Percentiles rank a stretch among this genome's conserved stretches.
Conservation (phyloP, 2,797 vertebrate genomes). For the Poecilia wingei region DNA sequence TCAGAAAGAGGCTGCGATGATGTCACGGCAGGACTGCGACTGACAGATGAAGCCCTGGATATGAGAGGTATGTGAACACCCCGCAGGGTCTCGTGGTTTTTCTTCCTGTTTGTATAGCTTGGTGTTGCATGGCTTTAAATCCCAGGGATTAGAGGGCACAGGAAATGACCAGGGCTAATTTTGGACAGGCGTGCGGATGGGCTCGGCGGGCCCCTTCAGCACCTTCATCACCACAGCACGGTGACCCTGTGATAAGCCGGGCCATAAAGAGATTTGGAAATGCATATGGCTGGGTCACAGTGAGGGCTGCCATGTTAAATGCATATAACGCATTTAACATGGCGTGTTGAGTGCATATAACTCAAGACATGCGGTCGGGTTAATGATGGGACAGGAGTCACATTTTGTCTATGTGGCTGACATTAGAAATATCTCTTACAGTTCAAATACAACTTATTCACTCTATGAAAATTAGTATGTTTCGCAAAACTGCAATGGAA, state of each 20-base stretch:
- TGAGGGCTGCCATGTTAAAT: conserved; percentile 8
- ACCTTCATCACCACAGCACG: conserved; percentile 39
- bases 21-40: conserved; percentile 55
- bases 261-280: conserved; percentile 55
- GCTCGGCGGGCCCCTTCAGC: conserved; percentile 55
- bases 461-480: not conserved
- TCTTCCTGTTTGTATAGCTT: conserved; percentile 60
- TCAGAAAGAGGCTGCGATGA: conserved; percentile 42
- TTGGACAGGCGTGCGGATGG: conserved; percentile 63
- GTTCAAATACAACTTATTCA: not conserved
- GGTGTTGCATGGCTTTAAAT: conserved; percentile 60
- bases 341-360: not conserved
- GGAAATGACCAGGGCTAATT: conserved; percentile 71
- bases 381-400: conserved; percentile 22
- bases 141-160: conserved; percentile 69
- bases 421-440: conserved; percentile 16
- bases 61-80: conserved; percentile 42
- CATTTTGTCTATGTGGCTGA: conserved; percentile 28
- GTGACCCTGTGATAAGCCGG: conserved; percentile 39
- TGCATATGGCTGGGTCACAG: conserved; percentile 32
- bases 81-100: conserved; percentile 38
- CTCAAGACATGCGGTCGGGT: conserved; percentile 26
- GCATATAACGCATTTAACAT: not conserved
- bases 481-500: too few relatives aligned
- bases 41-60: conserved; percentile 41